phyloP scores from a whole-genome alignment of 2,797 vertebrate genomes.

The Chloroceryle amazona region DNA sequence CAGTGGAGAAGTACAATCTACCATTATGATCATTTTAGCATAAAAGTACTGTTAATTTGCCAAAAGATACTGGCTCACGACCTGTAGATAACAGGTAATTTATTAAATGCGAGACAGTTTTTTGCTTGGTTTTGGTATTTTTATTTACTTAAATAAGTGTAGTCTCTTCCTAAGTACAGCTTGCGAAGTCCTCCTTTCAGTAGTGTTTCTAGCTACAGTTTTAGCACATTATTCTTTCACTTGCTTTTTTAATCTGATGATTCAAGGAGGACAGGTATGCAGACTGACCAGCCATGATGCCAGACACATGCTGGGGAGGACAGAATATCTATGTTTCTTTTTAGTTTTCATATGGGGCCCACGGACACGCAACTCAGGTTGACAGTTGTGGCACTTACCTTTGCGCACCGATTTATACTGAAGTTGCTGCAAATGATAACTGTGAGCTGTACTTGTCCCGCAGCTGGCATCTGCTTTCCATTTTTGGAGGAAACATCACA shows the following conservation, averaged over 20 bases:
- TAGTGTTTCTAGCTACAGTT: background rate
- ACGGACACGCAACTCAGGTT: accelerated
- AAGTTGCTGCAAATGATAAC: background rate
- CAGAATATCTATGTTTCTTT: background rate
- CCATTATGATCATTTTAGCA: background rate
- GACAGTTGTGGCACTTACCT: background rate
- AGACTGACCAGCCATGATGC: background rate
- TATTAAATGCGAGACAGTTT: background rate
- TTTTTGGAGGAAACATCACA: background rate
- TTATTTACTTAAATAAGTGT: background rate
- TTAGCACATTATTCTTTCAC: background rate
- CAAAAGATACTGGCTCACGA: background rate
- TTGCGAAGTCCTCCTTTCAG: background rate
- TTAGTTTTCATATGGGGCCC: background rate
- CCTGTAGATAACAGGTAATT: background rate
- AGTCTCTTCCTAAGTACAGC: background rate
- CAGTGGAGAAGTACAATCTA: background rate
- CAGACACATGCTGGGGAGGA: background rate
- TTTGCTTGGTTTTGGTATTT: background rate
- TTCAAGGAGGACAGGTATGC: background rate
- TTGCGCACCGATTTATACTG: background rate
- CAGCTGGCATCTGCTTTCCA: background rate
- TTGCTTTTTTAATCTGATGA: background rate
- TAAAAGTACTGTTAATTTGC: background rate
- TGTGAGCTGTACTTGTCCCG: background rate